Base-by-base conservation (phyloP, 35 echinoderm and acorn worm species). In the Apostichopus parvimensis region DNA sequence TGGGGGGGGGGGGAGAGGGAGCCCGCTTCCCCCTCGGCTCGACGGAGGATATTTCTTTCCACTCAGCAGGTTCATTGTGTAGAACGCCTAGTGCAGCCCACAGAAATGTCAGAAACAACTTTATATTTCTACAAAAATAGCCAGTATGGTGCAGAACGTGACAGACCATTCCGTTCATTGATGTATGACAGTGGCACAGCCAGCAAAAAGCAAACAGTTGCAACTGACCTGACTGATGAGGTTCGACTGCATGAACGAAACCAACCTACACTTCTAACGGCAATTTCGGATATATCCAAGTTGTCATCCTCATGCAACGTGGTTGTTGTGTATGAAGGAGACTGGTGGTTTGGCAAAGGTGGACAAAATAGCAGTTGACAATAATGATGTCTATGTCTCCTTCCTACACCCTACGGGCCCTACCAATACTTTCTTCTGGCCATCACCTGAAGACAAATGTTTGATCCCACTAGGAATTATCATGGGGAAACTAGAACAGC, bases 361-460 rank as follows among this genome's bases (percentile, higher is more conserved):
- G 57, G 57, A 60, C 53, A 52, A 54, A 52, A 9, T 21, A 52
- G 10, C 78, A 80, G 53, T 80, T 14, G 21, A 54, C 70, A 20
- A 73, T 20, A 73, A 20, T 73, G 5, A 73, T 13, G 14, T 28
- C 26, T 28, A 28, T 28, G 26, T 28, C 26, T 28, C 26, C 26
- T 28, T 28, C 26, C 26, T 28, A 80, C 20, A 28, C 20, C 78
- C 18, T 5, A 80, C 24, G 24, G 78, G 78, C 20, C 78, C 53
- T 23, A 45, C 25, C 78, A 80, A 80, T 80, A 80, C 78, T 80
- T 80, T 80, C 78, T 80, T 23, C 78, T 80, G 78, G 53, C 78
- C 78, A 28, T 80, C 4, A 80, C 24, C 24, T 17, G 78, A 80
- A 80, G 24, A 80, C 78, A 24, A 80, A 80, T 80, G 78, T 21